These are phyloP conservation scores for Ctenodactylus gundi DNA, from an alignment of 2,113 vertebrate species.

Conservation along the genomic window DNA sequence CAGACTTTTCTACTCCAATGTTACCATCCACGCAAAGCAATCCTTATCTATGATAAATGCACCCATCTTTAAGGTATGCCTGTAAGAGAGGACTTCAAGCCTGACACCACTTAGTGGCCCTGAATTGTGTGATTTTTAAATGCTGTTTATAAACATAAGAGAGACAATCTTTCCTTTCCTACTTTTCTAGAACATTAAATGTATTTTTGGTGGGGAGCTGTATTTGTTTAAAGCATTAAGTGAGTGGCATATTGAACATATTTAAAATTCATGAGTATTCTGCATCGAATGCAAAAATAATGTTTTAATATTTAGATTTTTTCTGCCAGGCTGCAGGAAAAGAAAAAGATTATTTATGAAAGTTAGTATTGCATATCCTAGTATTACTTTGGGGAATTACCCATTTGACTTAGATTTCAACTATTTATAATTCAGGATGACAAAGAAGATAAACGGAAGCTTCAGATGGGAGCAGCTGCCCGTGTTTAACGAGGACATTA, in stretches of 20 bases:
- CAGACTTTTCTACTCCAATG: neutral
- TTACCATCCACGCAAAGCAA: neutral
- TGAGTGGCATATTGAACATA: slow-evolving; percentile 15
- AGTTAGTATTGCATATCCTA: neutral
- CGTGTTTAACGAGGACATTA: slow-evolving; percentile 32
- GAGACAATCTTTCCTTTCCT: neutral
- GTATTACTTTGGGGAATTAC: slow-evolving; percentile 37
- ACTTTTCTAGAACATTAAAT: neutral
- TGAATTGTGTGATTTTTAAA: neutral
- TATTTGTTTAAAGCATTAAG: slow-evolving; percentile 39
- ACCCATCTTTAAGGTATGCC: neutral
- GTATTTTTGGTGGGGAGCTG: neutral
- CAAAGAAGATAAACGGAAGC: slow-evolving; percentile 15
- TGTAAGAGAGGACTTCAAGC: neutral
- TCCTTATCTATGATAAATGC: neutral
- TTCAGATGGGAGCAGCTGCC: slow-evolving; percentile 10
- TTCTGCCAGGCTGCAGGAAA: neutral
- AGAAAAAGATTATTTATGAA: slow-evolving; percentile 34
- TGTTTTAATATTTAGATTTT: slow-evolving; percentile 50
- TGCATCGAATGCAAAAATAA: neutral
- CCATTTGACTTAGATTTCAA: slow-evolving; percentile 2
- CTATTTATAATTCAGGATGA: slow-evolving; percentile 40
- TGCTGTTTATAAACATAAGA: neutral
- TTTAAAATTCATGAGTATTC: slow-evolving; percentile 65
- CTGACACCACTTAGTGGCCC: neutral